Base-by-base conservation (phyloP, 92 coral and sea anemone genomes). In the Diadumene lineata region DNA sequence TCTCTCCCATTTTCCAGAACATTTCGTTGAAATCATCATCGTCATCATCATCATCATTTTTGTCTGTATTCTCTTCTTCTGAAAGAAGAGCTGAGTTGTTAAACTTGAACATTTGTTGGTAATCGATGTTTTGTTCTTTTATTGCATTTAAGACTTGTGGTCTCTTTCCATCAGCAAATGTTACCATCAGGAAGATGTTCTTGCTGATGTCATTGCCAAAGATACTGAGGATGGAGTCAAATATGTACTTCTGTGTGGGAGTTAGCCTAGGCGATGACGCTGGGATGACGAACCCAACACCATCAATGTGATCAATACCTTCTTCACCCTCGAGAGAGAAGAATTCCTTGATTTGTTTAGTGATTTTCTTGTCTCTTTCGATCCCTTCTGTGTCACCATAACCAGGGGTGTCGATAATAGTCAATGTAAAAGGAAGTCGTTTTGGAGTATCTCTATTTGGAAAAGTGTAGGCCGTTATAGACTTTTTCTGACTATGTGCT, bases 1-100 rank as follows among this genome's bases (percentile, higher is more conserved):
- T 56, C 38, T 23, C 29, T 1, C 87, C 87, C 87, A 82, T 75
- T n/a, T 60, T 70, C 87, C 87, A 82, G 31, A 75, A 82, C 82
- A 82, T 82, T 31, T 57, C 77, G 50, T 75, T 71, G 25, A 82
- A 82, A n/a, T 18, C 7, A 46, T 50, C 38, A 50, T 50, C 27
- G 26, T 38, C 48, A 13, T 38, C 48, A 38, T 38, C 48, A 13
- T 53, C 34, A 21, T 67, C 55, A 11, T 43, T 56, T 11, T 43
- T 43, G 21, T 23, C 72, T 23, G 51, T 44, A 8, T 26, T 30
- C 1, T 23, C 50, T 11, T 66, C 73, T 23, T 43, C 73, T 3
- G 87, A 67, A 55, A 76, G 75, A 0, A 76, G 79, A 0, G 87
- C 87, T 11, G 87, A 83, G 53, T 83, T 83, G 71, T 83, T 83